Evolutionary conservation across 2,113 vertebrate genomes (phyloP), one percentile per base, ranked within the genome.

Genomic region (Misgurnus mizolepis): DNA sequence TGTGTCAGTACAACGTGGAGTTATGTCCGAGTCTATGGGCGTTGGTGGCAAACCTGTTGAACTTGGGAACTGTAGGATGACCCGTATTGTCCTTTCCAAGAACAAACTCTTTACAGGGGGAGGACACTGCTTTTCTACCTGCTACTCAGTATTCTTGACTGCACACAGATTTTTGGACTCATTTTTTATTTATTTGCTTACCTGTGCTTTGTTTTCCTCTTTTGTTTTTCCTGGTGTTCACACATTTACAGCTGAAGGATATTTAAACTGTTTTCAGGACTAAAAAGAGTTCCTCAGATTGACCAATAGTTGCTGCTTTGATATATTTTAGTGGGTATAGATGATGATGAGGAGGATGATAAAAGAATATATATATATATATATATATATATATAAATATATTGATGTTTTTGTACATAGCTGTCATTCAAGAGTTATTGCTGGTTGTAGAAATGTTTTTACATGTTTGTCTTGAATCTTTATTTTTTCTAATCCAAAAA

Each of bases 251-350:
- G 91, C 90, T 87, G 94, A 94, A 94, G 93, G 90, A 91, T 92
- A 92, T 92, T 92, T 90, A 90, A 92, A 91, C 82, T 76, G 80
- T 90, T 91, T 88, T 90, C 87, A 89, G 82, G 85, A 83, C 47
- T 86, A 79, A 72, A 89, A 89, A 80, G 89, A 90, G 89, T 93
- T 94, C 90, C 91, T 95, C 93, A 92, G 88, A 93, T 95, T 94
- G 95, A 97, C 97, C 95, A 96, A 95, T 90, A 94, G 95, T 93
- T 97, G 95, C 95, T 97, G 95, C 90, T 90, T 95, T 93, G 94
- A 91, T 92, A 53, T 94, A 90, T 92, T 93, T 94, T 92, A 84
- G 88, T 90, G 87, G 90, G 89, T 92, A 88, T 90, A 90, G 86
- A 91, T 90, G 88, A 89, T 87, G 50, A 49, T 10, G 47, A 49